These are phyloP conservation scores for Pseudolycoriella hygida DNA, from an alignment of 2,888 invertebrate species.

Conservation along the genomic window DNA sequence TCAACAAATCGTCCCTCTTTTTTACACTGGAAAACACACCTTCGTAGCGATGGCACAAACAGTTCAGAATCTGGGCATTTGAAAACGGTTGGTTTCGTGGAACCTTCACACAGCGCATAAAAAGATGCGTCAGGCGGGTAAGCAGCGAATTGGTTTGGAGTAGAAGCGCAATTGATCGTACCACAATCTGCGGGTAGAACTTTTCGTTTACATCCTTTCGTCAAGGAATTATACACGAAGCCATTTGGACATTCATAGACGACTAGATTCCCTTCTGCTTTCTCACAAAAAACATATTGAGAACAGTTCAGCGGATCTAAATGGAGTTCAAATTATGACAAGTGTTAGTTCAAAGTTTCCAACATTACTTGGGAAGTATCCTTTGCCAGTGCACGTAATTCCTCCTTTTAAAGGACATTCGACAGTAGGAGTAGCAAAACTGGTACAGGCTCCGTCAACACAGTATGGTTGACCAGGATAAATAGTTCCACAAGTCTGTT, in stretches of 20 bases:
- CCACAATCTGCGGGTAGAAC: constrained; percentile 5
- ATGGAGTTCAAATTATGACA: background rate
- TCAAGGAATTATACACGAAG: constrained; percentile 7
- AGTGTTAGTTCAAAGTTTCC: background rate
- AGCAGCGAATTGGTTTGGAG: constrained; percentile 4
- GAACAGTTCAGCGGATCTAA: constrained; percentile 8
- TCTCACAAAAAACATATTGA: constrained; percentile 8
- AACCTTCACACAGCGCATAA: constrained; percentile 8
- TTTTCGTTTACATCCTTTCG: constrained; percentile 6
- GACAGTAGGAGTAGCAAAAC: background rate
- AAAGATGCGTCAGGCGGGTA: constrained; percentile 6
- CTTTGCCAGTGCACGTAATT: constrained; percentile 7
- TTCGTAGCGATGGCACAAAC: background rate
- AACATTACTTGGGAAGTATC: constrained; percentile 8
- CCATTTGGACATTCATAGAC: constrained; percentile 8
- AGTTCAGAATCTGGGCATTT: constrained; percentile 1
- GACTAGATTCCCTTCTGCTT: constrained; percentile 3
- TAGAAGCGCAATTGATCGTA: constrained; percentile 6
- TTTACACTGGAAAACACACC: constrained; percentile 4
- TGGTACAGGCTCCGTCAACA: background rate
- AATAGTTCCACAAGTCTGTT: background rate
- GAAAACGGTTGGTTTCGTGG: background rate
- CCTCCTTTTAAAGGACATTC: background rate
- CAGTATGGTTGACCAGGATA: constrained; percentile 2
- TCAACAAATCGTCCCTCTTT: constrained; percentile 4